Evolutionary conservation across 2,888 invertebrate species (phyloP).

Genomic region (Andrena fulva): DNA sequence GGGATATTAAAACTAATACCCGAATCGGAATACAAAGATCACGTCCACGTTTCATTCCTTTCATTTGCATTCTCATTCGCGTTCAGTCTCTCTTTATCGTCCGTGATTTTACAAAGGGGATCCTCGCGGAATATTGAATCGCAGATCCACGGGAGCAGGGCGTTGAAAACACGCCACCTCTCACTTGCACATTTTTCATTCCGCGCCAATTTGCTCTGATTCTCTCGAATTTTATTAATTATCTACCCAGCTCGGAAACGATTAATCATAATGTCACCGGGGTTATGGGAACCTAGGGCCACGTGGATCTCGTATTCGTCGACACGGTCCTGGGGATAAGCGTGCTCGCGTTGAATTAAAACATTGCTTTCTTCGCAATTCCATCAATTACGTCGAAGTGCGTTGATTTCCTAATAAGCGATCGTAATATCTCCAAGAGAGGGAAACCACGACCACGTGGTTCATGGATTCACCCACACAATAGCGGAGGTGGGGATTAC

Average conservation of each 20-base stretch:
- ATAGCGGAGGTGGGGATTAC: constrained; percentile 19
- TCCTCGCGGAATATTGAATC: not conserved
- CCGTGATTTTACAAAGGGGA: not conserved
- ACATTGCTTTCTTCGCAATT: not conserved
- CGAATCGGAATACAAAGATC: not conserved
- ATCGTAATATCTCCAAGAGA: not conserved
- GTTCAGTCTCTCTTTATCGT: not conserved
- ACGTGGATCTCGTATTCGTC: constrained; percentile 6
- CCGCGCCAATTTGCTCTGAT: not conserved
- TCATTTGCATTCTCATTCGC: not conserved
- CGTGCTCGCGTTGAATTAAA: constrained; percentile 41
- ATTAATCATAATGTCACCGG: constrained; percentile 11
- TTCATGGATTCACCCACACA: not conserved
- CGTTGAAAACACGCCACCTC: not conserved
- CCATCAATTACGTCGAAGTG: not conserved
- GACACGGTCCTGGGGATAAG: constrained; percentile 34
- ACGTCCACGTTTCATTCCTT: not conserved
- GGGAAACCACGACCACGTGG: not conserved
- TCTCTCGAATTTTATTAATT: constrained; percentile 17
- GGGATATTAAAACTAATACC: not conserved
- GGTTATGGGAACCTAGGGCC: not conserved
- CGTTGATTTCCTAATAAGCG: not conserved
- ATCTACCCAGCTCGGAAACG: not conserved
- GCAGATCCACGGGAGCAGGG: not conserved
- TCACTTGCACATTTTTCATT: not conserved